Evolutionary conservation across 2,797 vertebrate genomes (phyloP), one percentile per base, ranked within the genome.

Genomic region (Tapera naevia): DNA sequence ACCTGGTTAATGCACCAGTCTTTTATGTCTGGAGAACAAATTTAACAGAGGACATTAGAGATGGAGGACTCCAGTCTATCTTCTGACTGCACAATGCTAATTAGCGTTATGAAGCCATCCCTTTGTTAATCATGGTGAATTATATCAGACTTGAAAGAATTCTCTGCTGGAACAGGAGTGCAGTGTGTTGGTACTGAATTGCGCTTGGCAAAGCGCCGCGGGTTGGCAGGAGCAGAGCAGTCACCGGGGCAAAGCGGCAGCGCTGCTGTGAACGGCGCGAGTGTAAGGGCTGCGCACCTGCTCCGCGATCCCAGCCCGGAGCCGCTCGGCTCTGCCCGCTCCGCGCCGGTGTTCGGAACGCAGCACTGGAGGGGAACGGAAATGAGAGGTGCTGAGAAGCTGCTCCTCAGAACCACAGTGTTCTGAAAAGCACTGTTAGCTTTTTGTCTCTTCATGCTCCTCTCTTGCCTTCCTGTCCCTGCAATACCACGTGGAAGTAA

Each of bases 11-110:
- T 97, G 93, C 53, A 86, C 53, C 86, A 7, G 30, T 58, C 83
- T 96, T 84, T 95, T 85, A 92, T 75, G 88, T 94, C 93, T 73
- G 32, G 86, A 92, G 96, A 96, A 90, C 65, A 96, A 90, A 95
- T 94, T 94, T 94, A 88, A 83, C 83, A 56, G 70, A 90, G 83
- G 86, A 79, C 81, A 73, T 72, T 76, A 69, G 71, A 91, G 93
- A 80, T 41, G 51, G 4, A 60, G 88, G 57, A 95, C 88, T 89
- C 30, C 62, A 79, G 88, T 94, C 91, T n/a, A 22, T 96, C 89
- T 95, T 54, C 81, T 62, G 71, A 66, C 94, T 91, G 11, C 78
- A 60, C 53, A 15, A 2, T 27, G 72, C 81, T 84, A 65, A 89
- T 93, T 69, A 79, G 81, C 72, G 7, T 58, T 22, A 28, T 2